Evolutionary conservation across 2,113 vertebrate genomes (phyloP).

Genomic region (Microtus oregoni): DNA sequence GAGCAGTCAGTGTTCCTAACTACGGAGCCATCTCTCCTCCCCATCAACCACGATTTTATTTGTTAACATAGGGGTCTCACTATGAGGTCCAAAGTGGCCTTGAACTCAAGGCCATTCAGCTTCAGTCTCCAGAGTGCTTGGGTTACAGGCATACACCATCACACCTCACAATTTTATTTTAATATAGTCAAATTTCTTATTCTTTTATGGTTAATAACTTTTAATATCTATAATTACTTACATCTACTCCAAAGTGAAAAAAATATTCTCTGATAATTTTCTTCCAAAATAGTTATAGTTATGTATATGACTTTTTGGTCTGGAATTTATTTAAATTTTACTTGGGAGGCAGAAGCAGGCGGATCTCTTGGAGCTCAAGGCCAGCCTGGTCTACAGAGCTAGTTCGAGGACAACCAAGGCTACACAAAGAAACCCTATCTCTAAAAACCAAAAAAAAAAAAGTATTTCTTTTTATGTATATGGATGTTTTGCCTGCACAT

Average conservation of each 20-base stretch:
- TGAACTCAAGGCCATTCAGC: background rate
- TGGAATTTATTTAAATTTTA: background rate
- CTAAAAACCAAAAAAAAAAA: background rate
- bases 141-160: background rate
- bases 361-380: background rate
- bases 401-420: background rate
- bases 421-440: background rate
- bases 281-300: background rate
- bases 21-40: background rate
- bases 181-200: background rate
- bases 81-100: background rate
- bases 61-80: background rate
- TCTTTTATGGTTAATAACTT: background rate
- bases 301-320: background rate
- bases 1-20: background rate
- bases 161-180: background rate
- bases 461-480: background rate
- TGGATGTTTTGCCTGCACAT: background rate
- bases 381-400: background rate
- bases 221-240: background rate
- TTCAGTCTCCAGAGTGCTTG: background rate
- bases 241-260: background rate
- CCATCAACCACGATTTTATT: background rate
- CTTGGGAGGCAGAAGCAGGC: background rate
- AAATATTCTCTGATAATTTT: background rate